Conservation (phyloP, 2,888 invertebrate genomes). For the Machimus rusticus region DNA sequence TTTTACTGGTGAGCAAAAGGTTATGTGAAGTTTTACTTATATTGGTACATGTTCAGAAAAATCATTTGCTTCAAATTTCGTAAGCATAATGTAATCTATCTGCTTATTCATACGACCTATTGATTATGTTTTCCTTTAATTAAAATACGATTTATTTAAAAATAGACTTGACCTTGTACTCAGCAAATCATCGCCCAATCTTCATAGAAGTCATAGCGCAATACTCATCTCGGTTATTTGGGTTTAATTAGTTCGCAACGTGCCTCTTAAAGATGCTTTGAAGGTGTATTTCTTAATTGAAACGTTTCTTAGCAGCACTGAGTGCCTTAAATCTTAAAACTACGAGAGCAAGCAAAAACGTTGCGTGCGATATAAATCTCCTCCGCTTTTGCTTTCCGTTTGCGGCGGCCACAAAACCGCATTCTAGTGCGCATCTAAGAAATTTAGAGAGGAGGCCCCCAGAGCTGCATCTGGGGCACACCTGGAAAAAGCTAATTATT, state of each 20-base stretch:
- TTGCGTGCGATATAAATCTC: background rate
- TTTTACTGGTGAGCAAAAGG: too few relatives aligned
- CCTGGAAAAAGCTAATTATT: conserved; percentile 21
- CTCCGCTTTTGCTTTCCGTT: background rate
- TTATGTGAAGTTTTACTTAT: too few relatives aligned
- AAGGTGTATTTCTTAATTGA: background rate
- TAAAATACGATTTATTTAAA: background rate
- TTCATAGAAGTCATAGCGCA: background rate
- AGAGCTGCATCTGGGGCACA: background rate
- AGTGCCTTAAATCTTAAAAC: background rate
- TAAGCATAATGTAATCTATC: too few relatives aligned
- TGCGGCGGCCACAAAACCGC: background rate
- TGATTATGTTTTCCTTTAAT: background rate
- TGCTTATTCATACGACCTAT: too few relatives aligned
- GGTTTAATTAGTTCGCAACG: background rate
- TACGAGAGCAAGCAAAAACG: background rate
- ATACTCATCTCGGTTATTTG: background rate
- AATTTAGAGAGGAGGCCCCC: conserved; percentile 11
- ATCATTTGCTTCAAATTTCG: too few relatives aligned
- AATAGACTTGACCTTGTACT: background rate
- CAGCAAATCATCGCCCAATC: background rate
- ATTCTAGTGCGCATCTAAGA: conserved; percentile 9
- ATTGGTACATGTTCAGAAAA: too few relatives aligned
- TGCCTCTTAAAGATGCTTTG: background rate
- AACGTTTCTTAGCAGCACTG: background rate